Percentiles rank a stretch among this genome's conserved stretches.
These are phyloP conservation scores for Theonella swinhoei DNA, from an alignment of 37 sponge, comb jelly and placozoan species.

Conservation along the genomic window DNA sequence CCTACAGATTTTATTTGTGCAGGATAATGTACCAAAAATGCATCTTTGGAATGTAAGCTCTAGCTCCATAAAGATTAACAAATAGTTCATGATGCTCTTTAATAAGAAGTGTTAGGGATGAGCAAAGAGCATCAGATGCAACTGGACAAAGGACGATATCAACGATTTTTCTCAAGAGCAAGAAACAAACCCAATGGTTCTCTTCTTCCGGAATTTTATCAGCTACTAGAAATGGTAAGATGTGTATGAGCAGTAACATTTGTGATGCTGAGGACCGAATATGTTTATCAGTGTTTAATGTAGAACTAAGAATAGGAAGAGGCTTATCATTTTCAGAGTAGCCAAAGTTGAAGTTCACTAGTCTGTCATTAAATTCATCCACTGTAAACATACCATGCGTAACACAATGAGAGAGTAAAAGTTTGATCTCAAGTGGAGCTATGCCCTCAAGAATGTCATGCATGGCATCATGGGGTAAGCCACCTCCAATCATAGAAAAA, in stretches of 20 bases:
- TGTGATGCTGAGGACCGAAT: slow-evolving; percentile 48
- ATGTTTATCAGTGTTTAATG: neutral
- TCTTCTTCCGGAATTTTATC: slow-evolving; percentile 38
- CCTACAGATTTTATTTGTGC: slow-evolving; percentile 11
- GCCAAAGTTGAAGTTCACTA: slow-evolving; percentile 39
- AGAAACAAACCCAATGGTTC: slow-evolving; percentile 20
- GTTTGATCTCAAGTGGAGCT: slow-evolving; percentile 23
- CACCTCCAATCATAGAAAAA: slow-evolving; percentile 19
- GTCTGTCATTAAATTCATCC: slow-evolving; percentile 28
- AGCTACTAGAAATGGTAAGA: slow-evolving; percentile 46
- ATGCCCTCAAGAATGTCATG: slow-evolving; percentile 43
- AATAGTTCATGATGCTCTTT: slow-evolving; percentile 27
- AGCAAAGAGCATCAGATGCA: neutral
- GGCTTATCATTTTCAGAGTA: slow-evolving; percentile 34
- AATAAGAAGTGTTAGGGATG: slow-evolving; percentile 18
- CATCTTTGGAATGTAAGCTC: slow-evolving; percentile 22
- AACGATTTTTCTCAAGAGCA: slow-evolving; percentile 22
- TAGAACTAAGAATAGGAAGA: neutral
- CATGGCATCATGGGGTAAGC: slow-evolving; percentile 52
- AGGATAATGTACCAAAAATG: slow-evolving; percentile 48
- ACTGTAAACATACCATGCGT: neutral
- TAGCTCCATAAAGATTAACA: neutral
- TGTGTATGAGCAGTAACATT: slow-evolving; percentile 1
- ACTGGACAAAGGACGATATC: slow-evolving; percentile 23
- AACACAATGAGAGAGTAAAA: slow-evolving; percentile 11